Evolutionary conservation across 2,797 vertebrate species (phyloP).

Genomic region (Eulemur albifrons): DNA sequence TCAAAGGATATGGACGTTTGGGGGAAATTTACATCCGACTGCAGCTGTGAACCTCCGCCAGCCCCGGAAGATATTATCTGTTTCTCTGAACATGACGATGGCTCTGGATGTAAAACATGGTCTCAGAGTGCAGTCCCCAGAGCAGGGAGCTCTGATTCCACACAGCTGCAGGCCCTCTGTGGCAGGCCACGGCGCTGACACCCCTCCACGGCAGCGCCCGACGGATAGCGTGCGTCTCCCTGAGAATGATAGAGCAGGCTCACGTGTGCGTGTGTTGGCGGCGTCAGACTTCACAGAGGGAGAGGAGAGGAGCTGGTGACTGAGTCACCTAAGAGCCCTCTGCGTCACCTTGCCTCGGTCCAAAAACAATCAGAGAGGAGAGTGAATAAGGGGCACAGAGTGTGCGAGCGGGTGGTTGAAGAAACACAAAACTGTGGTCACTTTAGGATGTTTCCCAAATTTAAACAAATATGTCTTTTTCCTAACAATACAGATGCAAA

Average conservation of each 20-base stretch:
- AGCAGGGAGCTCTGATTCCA: accelerated
- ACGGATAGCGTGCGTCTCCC: accelerated
- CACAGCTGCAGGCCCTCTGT: accelerated
- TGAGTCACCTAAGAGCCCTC: accelerated
- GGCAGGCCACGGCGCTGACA: accelerated
- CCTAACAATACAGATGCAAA: no score
- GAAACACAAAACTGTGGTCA: accelerated
- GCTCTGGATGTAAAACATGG: no score
- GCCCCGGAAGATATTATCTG: not conserved
- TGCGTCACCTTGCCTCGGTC: accelerated
- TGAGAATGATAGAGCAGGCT: not conserved
- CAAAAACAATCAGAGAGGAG: accelerated
- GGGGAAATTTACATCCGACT: not conserved
- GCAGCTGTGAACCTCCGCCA: not conserved
- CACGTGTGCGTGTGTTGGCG: accelerated
- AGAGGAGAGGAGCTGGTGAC: accelerated
- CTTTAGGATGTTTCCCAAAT: not conserved
- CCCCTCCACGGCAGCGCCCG: accelerated
- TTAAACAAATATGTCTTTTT: not conserved
- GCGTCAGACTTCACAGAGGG: accelerated
- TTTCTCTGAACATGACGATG: not conserved
- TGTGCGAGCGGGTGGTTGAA: accelerated
- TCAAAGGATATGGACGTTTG: not conserved
- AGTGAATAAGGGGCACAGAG: accelerated
- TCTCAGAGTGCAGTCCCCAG: not conserved